A percentile compares a stretch with the other conserved stretches of the same genome.
phyloP scores from a whole-genome alignment of 2,888 invertebrate species.

The Drosophila anomelani region DNA sequence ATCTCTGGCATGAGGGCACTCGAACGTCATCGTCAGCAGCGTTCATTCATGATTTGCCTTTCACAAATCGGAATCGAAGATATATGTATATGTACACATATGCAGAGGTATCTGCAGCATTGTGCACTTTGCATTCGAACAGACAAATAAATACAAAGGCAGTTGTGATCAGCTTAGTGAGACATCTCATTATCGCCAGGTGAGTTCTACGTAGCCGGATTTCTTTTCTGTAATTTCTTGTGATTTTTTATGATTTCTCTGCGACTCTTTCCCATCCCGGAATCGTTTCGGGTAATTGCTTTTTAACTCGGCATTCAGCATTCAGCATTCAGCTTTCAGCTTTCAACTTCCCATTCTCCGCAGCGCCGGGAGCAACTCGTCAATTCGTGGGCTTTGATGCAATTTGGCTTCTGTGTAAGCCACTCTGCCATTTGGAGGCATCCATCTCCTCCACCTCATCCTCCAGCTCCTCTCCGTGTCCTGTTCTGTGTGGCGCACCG shows the following conservation, averaged over 20 bases:
- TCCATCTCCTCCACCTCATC: conserved; percentile 4
- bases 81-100: conserved; percentile 10
- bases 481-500: conserved; percentile 64
- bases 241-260: conserved; percentile 32
- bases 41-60: conserved; percentile 76
- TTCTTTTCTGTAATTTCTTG: conserved; percentile 11
- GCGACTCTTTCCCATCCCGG: conserved; percentile 37
- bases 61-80: conserved; percentile 62
- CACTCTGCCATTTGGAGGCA: conserved; percentile 55
- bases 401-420: conserved; percentile 83
- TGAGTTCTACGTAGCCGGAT: conserved; percentile 28
- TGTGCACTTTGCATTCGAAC: conserved; percentile 42
- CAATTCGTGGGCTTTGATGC: conserved; percentile 69
- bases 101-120: conserved; percentile 21
- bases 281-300: conserved; percentile 62
- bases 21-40: conserved; percentile 72
- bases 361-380: conserved; percentile 58
- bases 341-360: conserved; percentile 27
- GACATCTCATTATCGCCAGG: conserved; percentile 60
- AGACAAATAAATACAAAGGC: conserved; percentile 44
- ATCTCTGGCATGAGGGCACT: conserved; percentile 75
- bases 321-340: conserved; percentile 28
- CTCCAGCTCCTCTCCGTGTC: neutral
- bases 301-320: conserved; percentile 48
- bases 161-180: conserved; percentile 63